Percentiles rank a stretch among this genome's conserved stretches.
Evolutionary conservation across 2,888 invertebrate genomes (phyloP).

Genomic region (Drosophila algonquin): DNA sequence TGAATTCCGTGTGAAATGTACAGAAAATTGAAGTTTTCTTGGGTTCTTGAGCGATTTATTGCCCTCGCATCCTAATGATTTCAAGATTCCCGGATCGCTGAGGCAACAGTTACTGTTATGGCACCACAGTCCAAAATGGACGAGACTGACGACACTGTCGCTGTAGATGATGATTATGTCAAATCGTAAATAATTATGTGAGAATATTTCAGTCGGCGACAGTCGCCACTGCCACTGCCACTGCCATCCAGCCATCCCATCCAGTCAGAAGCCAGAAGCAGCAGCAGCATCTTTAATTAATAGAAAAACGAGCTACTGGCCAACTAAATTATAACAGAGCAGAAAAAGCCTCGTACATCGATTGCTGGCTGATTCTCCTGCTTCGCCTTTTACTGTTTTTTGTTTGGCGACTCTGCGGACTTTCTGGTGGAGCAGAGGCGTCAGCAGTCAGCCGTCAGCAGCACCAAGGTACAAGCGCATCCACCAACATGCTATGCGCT

Average conservation of each 20-base stretch:
- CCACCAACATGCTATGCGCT: constrained; percentile 39
- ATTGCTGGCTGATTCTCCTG: constrained; percentile 43
- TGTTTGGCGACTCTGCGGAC: background rate
- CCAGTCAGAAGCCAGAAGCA: constrained; percentile 4
- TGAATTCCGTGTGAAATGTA: constrained; percentile 19
- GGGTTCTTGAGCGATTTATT: constrained; percentile 38
- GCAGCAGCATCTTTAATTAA: constrained; percentile 65
- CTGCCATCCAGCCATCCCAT: constrained; percentile 18
- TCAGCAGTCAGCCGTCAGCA: background rate
- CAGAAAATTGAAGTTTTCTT: constrained; percentile 21
- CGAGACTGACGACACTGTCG: constrained; percentile 31
- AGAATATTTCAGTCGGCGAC: constrained; percentile 74
- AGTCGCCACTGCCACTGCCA: constrained; percentile 30
- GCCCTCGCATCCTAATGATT: constrained; percentile 44
- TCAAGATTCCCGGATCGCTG: constrained; percentile 37
- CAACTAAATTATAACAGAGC: constrained; percentile 55
- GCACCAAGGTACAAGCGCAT: constrained; percentile 44
- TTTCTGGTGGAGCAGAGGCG: background rate
- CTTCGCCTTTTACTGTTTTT: constrained; percentile 1
- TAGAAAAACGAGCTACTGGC: constrained; percentile 59
- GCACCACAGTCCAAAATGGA: constrained; percentile 38
- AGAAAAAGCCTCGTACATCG: constrained; percentile 62
- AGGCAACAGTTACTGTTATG: constrained; percentile 36
- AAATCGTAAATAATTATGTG: constrained; percentile 82
- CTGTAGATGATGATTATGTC: constrained; percentile 77